phyloP scores from a whole-genome alignment of 2,113 vertebrate species.

The Paradisaea rubra region DNA sequence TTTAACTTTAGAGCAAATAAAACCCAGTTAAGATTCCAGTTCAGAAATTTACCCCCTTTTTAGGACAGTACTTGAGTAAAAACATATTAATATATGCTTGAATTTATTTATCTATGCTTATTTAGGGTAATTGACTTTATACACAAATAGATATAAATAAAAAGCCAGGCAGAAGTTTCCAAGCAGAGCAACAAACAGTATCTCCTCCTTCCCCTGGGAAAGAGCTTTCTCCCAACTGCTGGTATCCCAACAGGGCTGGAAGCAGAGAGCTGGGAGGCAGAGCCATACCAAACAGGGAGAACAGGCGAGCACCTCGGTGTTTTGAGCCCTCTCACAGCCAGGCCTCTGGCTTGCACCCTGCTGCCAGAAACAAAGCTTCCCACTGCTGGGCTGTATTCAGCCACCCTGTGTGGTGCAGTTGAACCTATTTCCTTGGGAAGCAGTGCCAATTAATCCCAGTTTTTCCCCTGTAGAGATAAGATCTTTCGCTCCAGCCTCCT shows the following conservation, averaged over 20 bases:
- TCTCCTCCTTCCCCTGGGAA: neutral
- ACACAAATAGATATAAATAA: neutral
- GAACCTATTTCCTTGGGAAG: neutral
- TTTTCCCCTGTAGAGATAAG: neutral
- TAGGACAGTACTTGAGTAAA: neutral
- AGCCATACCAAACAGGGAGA: neutral
- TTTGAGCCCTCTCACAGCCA: neutral
- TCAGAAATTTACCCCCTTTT: neutral
- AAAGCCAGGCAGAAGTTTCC: neutral
- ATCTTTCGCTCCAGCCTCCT: neutral
- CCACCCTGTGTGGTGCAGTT: neutral
- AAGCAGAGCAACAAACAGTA: neutral
- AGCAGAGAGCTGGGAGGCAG: neutral
- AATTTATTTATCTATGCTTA: neutral
- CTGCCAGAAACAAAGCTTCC: neutral
- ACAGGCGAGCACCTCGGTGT: neutral
- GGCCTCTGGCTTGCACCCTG: neutral
- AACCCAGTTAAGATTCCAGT: neutral
- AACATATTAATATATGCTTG: neutral
- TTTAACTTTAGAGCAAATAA: neutral
- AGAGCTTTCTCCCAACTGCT: neutral
- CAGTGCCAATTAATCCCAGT: neutral
- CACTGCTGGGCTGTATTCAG: neutral
- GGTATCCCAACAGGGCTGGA: rapidly evolving
- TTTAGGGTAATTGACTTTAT: neutral